phyloP scores from a whole-genome alignment of 2,888 invertebrate species.

The Ormyrus rosae region DNA sequence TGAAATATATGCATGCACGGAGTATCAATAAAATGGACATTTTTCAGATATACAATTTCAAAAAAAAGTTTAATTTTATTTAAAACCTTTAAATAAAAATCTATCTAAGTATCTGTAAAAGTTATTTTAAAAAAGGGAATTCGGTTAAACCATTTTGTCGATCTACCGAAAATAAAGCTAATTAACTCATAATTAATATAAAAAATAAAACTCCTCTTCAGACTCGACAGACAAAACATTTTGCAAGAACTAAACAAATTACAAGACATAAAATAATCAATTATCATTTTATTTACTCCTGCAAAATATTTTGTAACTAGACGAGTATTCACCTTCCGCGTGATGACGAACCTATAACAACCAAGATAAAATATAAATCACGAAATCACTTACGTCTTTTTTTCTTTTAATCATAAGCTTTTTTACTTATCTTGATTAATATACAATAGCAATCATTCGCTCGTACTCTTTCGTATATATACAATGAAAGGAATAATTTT shows the following conservation, averaged over 20 bases:
- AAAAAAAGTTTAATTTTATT: no score
- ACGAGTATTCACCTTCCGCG: constrained; percentile 65
- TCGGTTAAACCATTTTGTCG: no score
- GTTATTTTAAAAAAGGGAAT: no score
- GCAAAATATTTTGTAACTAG: constrained; percentile 63
- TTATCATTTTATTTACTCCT: constrained; percentile 19
- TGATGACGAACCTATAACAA: constrained; percentile 69
- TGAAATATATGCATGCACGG: no score
- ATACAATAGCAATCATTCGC: constrained; percentile 26
- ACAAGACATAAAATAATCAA: not conserved
- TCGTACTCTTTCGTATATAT: constrained; percentile 30
- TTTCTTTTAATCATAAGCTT: constrained; percentile 27
- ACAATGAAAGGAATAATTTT: constrained; percentile 30
- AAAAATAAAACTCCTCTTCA: constrained; percentile 49
- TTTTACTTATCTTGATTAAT: constrained; percentile 44
- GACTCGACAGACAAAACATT: constrained; percentile 59
- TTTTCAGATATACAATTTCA: no score
- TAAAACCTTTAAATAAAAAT: no score
- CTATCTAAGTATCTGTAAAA: no score
- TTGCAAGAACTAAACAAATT: constrained; percentile 49
- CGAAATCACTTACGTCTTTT: constrained; percentile 60
- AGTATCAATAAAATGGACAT: no score
- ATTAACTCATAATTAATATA: constrained; percentile 40
- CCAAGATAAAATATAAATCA: constrained; percentile 71
- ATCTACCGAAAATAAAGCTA: constrained; percentile 25